Evolutionary conservation across 2,888 invertebrate species (phyloP).

Genomic region (Holacanthella duospinosa): DNA sequence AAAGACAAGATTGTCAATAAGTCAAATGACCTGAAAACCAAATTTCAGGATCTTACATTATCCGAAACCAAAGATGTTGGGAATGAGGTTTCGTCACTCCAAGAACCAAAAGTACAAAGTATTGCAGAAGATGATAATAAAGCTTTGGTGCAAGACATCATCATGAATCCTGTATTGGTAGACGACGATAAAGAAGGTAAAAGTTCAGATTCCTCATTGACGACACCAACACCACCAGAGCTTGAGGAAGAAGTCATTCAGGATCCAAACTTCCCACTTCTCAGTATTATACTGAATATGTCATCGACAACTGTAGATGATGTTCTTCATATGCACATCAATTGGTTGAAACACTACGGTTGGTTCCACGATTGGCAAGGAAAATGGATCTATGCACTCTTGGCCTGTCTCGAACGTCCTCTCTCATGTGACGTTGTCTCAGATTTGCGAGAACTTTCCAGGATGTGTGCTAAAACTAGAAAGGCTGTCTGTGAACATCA

Average conservation of each 20-base stretch:
- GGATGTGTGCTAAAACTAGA: neutral
- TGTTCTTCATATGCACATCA: neutral
- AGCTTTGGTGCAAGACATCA: neutral
- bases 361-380: constrained; percentile 44
- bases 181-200: neutral
- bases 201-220: neutral
- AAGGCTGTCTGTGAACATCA: neutral
- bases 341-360: neutral
- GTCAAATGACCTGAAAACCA: no score
- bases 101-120: neutral
- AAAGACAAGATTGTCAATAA: neutral
- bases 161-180: no score
- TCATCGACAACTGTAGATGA: neutral
- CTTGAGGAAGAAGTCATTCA: neutral
- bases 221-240: neutral
- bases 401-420: constrained; percentile 56
- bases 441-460: neutral
- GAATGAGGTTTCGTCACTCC: neutral
- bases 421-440: constrained; percentile 49
- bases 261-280: neutral
- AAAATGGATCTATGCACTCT: constrained; percentile 59
- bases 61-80: neutral
- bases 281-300: neutral
- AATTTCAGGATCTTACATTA: neutral
- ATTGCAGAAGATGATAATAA: neutral